Percentiles rank a stretch among this genome's conserved stretches.
Evolutionary conservation across 2,113 vertebrate species (phyloP).

Genomic region (Oncorhynchus clarkii): DNA sequence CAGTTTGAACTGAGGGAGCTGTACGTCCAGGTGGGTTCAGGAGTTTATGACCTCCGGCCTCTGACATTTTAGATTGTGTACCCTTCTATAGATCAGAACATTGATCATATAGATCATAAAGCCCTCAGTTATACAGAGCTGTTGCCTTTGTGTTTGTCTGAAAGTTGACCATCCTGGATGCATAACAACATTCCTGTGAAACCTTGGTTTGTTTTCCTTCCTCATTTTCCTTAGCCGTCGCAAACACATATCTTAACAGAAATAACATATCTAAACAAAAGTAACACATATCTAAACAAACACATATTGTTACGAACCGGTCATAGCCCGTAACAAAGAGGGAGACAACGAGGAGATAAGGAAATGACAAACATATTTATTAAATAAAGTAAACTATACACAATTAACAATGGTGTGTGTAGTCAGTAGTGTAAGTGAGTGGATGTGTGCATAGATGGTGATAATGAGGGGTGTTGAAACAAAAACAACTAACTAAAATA

Average conservation of each 20-base stretch:
- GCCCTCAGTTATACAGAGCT: background rate
- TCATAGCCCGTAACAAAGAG: too few relatives aligned
- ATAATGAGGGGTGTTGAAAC: too few relatives aligned
- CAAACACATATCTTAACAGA: constrained; percentile 40
- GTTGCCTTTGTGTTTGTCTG: too few relatives aligned
- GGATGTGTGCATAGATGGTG: too few relatives aligned
- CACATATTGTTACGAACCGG: too few relatives aligned
- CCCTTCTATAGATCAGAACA: background rate
- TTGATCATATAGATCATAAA: background rate
- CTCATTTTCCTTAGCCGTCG: constrained; percentile 15
- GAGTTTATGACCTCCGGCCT: background rate
- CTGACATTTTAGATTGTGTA: background rate
- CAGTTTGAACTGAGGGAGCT: constrained; percentile 95
- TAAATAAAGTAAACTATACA: too few relatives aligned
- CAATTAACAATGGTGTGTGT: too few relatives aligned
- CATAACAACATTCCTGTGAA: background rate
- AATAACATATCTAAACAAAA: constrained; percentile 33
- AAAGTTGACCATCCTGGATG: too few relatives aligned
- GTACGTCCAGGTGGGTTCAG: constrained; percentile 90
- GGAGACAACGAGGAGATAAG: too few relatives aligned
- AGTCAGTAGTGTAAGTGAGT: too few relatives aligned
- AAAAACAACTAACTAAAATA: too few relatives aligned
- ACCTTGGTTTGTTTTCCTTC: constrained; percentile 13
- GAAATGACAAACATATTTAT: too few relatives aligned
- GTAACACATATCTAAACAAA: background rate